A percentile compares a stretch with the other conserved stretches of the same genome.
phyloP scores from a whole-genome alignment of 2,797 vertebrate genomes.

The Coilia nasus region DNA sequence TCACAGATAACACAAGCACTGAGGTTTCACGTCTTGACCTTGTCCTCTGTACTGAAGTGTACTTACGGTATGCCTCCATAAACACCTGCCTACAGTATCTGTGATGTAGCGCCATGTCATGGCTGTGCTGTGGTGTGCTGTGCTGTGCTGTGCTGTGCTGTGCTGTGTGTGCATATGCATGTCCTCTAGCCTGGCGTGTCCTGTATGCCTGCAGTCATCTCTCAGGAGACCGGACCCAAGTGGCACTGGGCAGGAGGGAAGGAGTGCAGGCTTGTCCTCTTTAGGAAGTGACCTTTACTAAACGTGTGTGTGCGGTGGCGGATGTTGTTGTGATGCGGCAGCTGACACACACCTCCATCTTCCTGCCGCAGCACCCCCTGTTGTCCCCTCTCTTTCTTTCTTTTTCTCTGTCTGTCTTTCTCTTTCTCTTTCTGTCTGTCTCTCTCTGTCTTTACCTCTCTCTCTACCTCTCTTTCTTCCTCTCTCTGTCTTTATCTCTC shows the following conservation, averaged over 20 bases:
- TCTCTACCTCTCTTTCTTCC: slow-evolving; percentile 71
- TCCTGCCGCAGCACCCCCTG: background rate
- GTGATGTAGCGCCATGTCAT: background rate
- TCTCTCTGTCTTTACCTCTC: slow-evolving; percentile 56
- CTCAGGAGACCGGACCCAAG: slow-evolving; percentile 38
- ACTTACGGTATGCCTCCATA: background rate
- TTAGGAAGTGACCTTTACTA: slow-evolving; percentile 58
- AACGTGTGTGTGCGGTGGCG: slow-evolving; percentile 36
- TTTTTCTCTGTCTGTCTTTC: slow-evolving; percentile 33
- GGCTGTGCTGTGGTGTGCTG: background rate
- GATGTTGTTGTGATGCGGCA: slow-evolving; percentile 45
- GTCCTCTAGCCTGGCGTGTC: slow-evolving; percentile 28
- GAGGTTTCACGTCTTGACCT: background rate
- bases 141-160: background rate
- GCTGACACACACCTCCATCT: slow-evolving; percentile 42
- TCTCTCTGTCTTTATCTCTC: slow-evolving; percentile 74
- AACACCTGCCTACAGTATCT: background rate
- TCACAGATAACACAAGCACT: background rate
- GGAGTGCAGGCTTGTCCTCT: slow-evolving; percentile 36
- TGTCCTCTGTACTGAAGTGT: background rate
- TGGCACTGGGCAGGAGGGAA: slow-evolving; percentile 21
- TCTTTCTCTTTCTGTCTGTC: slow-evolving; percentile 58
- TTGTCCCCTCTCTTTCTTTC: slow-evolving; percentile 23
- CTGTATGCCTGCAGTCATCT: slow-evolving; percentile 43
- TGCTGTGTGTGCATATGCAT: slow-evolving; percentile 7